These are phyloP conservation scores for Morelia viridis DNA, from an alignment of 2,797 vertebrate species.

Conservation along the genomic window DNA sequence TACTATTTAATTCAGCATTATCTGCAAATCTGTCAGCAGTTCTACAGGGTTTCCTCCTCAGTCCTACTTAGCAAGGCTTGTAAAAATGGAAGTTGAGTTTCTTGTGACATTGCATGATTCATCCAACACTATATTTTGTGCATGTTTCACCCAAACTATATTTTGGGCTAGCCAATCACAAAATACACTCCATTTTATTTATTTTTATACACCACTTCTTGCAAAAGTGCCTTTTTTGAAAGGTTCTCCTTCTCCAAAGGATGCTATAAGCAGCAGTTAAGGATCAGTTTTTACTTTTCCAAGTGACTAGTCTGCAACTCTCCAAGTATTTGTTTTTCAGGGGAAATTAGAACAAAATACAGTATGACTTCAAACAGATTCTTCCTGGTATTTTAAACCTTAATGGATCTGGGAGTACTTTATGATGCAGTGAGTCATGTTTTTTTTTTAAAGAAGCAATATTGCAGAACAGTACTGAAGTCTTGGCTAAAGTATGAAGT, in stretches of 20 bases:
- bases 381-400: conserved; percentile 61
- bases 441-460: conserved; percentile 60
- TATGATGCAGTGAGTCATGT: conserved; percentile 62
- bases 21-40: neutral
- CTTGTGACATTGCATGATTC: neutral
- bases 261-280: conserved; percentile 40
- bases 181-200: neutral
- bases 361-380: conserved; percentile 57
- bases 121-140: neutral
- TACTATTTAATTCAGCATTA: neutral
- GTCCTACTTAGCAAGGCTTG: neutral
- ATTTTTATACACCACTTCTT: neutral
- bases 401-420: conserved; percentile 65
- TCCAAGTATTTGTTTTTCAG: conserved; percentile 50
- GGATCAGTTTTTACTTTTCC: conserved; percentile 55
- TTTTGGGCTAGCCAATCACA: neutral
- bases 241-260: conserved; percentile 10
- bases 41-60: neutral
- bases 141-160: neutral
- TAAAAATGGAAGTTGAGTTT: neutral
- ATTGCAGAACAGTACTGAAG: conserved; percentile 54
- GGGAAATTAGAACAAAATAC: conserved; percentile 59
- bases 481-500: conserved; percentile 42
- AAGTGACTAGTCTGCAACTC: conserved; percentile 51
- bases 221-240: neutral